Evolutionary conservation across 2,888 invertebrate species (phyloP), one percentile per base, ranked within the genome.

Genomic region (Steinernema carpocapsae): DNA sequence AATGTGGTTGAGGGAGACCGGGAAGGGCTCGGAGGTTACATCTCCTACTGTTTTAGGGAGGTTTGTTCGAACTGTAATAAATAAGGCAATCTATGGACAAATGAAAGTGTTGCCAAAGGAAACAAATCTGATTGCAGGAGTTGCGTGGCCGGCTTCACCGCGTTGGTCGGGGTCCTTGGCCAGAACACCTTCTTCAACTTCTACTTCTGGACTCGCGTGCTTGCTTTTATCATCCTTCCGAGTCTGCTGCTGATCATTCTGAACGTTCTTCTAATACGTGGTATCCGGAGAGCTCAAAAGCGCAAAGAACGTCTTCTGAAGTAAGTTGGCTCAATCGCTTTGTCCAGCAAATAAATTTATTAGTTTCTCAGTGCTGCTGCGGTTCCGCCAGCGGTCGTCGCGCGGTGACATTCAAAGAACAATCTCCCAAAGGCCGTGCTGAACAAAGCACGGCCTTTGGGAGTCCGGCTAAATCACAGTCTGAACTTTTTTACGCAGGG

Each of bases 151-250:
- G 75, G 80, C 0, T 79, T 80, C 42, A 84, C 86, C 0, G 42
- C 76, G 4, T 70, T 87, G 6, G 78, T 87, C 17, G 52, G 73
- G 24, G 22, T 72, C 6, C 74, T 86, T 26, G 87, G 87, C 2
- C 80, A 80, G 78, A 92, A 93, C 88, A 89, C 92, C 6, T 96
- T 94, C 89, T 95, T 92, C 89, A 92, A 92, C 76, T 73, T 80
- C 42, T 90, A 89, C 79, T 90, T 91, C 89, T 91, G 92, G 86
- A 95, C 94, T 88, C 91, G 96, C 17, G 93, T 95, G 14, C 89
- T 95, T 7, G 94, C 94, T 88, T 94, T 96, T n/a, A 94, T 96
- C 88, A 90, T 94, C 78, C 90, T 94, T 75, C 96, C 96, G 0
- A 95, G 95, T 90, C 92, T 93, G 12, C 92, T 93, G 1, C 90